A percentile compares a stretch with the other conserved stretches of the same genome.
These are phyloP conservation scores for Xestia c-nigrum DNA, from an alignment of 2,888 invertebrate genomes.

Conservation along the genomic window DNA sequence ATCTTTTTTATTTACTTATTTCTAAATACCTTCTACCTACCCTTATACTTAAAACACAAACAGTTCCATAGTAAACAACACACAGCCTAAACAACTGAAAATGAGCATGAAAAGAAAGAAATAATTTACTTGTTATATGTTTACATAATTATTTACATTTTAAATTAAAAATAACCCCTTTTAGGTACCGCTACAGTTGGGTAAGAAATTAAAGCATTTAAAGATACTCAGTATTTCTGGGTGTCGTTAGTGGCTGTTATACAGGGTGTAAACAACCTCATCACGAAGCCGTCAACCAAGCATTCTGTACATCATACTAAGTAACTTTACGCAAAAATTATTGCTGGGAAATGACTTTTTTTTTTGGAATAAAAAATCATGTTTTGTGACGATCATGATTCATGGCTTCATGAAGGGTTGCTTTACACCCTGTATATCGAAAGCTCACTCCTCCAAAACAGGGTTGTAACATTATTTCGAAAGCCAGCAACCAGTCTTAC, in stretches of 20 bases:
- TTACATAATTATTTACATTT: background rate
- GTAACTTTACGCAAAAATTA: too few species aligned
- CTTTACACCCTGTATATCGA: too few species aligned
- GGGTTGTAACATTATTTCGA: too few species aligned
- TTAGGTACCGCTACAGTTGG: background rate
- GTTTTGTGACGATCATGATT: too few species aligned
- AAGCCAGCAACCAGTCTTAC: too few species aligned
- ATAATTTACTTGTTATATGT: background rate
- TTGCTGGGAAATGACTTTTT: too few species aligned
- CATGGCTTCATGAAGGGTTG: too few species aligned
- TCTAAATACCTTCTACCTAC: background rate
- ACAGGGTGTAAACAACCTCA: too few species aligned
- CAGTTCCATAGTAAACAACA: background rate
- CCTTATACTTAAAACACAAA: background rate
- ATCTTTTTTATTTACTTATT: background rate
- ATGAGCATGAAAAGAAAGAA: background rate
- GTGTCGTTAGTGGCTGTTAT: background rate
- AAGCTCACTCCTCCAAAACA: too few species aligned
- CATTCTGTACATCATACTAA: too few species aligned
- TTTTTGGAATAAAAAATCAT: too few species aligned
- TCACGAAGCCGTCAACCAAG: too few species aligned
- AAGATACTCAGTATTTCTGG: background rate
- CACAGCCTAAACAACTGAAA: background rate
- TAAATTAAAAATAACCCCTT: background rate
- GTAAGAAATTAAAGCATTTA: background rate